Evolutionary conservation across 2,113 vertebrate species (phyloP).

Genomic region (Mesocricetus auratus): DNA sequence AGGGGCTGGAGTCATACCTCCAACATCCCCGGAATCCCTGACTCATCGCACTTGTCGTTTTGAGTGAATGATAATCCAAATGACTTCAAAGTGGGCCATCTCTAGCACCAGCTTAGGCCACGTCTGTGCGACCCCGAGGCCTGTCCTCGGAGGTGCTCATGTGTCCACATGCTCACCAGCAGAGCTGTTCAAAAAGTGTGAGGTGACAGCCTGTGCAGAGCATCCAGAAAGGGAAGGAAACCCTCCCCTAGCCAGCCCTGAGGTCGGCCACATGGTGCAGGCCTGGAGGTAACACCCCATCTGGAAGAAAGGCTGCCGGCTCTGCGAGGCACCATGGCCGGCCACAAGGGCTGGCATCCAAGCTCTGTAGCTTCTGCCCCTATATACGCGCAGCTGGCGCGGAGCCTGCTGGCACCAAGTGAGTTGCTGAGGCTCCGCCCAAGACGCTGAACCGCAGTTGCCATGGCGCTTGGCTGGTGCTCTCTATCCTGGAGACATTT

Average conservation of each 20-base stretch:
- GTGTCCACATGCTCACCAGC: neutral
- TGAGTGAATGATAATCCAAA: fast-evolving
- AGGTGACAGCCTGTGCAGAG: too few species aligned
- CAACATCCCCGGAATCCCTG: neutral
- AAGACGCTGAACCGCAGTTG: fast-evolving
- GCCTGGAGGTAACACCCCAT: neutral
- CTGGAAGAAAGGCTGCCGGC: neutral
- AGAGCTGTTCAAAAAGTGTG: fast-evolving
- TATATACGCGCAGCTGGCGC: fast-evolving
- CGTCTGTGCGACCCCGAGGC: fast-evolving
- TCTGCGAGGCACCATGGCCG: fast-evolving
- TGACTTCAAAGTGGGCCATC: fast-evolving
- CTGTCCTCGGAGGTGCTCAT: fast-evolving
- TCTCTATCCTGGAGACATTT: too few species aligned
- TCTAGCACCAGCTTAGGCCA: fast-evolving
- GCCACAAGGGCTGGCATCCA: fast-evolving
- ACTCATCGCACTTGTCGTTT: neutral
- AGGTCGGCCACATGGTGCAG: neutral
- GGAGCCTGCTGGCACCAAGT: neutral
- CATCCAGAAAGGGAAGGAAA: fast-evolving
- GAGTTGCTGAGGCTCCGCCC: too few species aligned
- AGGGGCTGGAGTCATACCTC: fast-evolving
- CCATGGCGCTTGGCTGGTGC: fast-evolving
- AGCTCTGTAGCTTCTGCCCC: too few species aligned
- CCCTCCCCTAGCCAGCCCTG: fast-evolving